A percentile compares a stretch with the other conserved stretches of the same genome.
Evolutionary conservation across 2,113 vertebrate species (phyloP).

Genomic region (Bubo scandiacus): DNA sequence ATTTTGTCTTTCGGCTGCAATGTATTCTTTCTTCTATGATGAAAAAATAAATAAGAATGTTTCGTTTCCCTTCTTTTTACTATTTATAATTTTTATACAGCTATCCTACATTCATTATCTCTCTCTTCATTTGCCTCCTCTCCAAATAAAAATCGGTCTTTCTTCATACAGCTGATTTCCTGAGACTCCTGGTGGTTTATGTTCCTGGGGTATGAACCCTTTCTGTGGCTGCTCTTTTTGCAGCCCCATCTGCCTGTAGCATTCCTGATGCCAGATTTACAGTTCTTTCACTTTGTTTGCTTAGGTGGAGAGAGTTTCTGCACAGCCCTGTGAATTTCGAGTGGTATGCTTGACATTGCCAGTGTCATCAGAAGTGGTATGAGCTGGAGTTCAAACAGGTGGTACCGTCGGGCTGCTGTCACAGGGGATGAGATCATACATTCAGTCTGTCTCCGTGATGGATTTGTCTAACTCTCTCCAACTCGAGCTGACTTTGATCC

Average conservation of each 20-base stretch:
- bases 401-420: background rate
- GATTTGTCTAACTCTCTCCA: constrained; percentile 51
- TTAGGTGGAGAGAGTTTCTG: background rate
- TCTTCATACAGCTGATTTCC: background rate
- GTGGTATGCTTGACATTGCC: constrained; percentile 8
- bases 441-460: background rate
- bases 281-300: background rate
- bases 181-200: background rate
- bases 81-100: background rate
- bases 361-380: background rate
- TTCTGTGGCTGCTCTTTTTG: background rate
- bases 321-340: background rate
- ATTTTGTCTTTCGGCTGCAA: background rate
- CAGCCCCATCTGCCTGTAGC: background rate
- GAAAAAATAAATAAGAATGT: background rate
- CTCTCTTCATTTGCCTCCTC: background rate
- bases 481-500: constrained; percentile 55
- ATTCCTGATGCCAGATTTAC: background rate
- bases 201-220: background rate
- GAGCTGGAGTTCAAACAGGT: constrained; percentile 27
- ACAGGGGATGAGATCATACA: constrained; percentile 19
- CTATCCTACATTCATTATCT: background rate
- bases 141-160: background rate
- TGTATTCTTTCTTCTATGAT: background rate
- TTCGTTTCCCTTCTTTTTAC: background rate